Conservation (phyloP, 2,797 vertebrate species). For the Rousettus madagascariensis region DNA sequence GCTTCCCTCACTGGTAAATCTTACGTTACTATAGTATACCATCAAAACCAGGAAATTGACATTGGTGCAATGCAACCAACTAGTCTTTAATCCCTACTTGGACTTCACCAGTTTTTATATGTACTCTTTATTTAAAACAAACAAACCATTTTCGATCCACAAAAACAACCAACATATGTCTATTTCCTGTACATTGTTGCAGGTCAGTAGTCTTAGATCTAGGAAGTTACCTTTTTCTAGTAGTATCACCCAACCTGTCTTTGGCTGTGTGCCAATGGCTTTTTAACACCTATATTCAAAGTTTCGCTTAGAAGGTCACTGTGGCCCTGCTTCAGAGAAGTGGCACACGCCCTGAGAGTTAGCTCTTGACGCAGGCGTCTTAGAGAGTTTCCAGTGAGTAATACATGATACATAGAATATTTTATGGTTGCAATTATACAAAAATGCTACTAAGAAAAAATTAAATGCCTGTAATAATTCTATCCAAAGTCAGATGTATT, state of each 20-base stretch:
- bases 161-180: neutral
- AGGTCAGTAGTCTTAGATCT: neutral
- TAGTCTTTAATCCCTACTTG: neutral
- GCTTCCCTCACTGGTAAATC: neutral
- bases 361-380: neutral
- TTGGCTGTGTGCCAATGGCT: neutral
- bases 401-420: neutral
- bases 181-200: neutral
- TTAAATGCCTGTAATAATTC: neutral
- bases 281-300: neutral
- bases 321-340: neutral
- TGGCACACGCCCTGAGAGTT: neutral
- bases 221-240: neutral
- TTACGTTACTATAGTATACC: neutral
- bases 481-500: neutral
- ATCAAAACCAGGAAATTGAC: neutral
- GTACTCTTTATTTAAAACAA: neutral
- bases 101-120: neutral
- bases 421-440: neutral
- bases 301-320: neutral
- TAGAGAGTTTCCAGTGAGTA: neutral
- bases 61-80: neutral
- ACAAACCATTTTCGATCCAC: neutral
- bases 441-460: neutral
- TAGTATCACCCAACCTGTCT: neutral